Evolutionary conservation across 2,113 vertebrate genomes (phyloP).

Genomic region (Parotia lawesii): DNA sequence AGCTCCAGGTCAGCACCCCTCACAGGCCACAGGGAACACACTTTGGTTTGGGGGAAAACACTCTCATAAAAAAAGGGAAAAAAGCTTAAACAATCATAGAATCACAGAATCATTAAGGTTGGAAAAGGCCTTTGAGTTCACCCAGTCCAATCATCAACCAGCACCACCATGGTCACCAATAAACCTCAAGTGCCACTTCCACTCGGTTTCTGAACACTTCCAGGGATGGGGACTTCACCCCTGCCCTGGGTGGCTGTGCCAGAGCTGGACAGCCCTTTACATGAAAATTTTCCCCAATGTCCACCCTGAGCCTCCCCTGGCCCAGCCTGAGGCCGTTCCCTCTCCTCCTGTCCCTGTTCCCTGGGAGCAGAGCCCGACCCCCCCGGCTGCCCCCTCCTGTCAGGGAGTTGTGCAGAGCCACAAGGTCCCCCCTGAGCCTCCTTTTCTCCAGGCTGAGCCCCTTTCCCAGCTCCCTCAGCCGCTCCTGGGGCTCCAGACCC

Average conservation of each 20-base stretch:
- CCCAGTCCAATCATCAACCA: background rate
- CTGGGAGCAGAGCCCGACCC: background rate
- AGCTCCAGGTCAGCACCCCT: background rate
- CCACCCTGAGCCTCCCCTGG: background rate
- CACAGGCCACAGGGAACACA: background rate
- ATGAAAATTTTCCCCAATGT: rapidly evolving
- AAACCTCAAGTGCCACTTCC: background rate
- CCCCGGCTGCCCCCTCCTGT: background rate
- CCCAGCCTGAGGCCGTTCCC: background rate
- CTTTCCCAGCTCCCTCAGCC: background rate
- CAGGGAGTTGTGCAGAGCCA: background rate
- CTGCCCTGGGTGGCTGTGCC: background rate
- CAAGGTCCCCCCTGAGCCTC: background rate
- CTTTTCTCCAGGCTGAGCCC: background rate
- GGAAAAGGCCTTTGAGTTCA: background rate
- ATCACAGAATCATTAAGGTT: background rate
- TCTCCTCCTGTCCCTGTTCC: background rate
- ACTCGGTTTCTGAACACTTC: rapidly evolving
- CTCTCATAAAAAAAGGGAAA: background rate
- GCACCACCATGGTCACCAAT: background rate
- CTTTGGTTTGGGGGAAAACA: background rate
- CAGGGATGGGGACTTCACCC: rapidly evolving
- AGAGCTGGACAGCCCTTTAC: rapidly evolving
- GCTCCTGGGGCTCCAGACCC: background rate
- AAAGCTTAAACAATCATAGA: background rate